These are phyloP conservation scores for Drosophila tanythrix DNA, from an alignment of 2,888 invertebrate genomes.

Conservation along the genomic window DNA sequence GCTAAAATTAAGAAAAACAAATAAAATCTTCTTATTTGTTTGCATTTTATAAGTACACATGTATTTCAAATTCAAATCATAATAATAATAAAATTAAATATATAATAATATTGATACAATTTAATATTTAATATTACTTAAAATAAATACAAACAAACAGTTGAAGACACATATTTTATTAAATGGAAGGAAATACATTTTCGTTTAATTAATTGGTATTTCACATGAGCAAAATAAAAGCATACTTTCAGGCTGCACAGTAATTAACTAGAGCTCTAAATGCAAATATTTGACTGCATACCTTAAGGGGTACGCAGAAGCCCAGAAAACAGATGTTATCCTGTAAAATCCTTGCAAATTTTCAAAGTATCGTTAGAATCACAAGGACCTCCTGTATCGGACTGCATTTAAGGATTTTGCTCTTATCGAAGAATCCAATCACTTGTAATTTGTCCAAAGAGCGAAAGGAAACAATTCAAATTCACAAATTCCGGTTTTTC, in stretches of 20 bases:
- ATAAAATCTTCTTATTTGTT: background rate
- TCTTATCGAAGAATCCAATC: background rate
- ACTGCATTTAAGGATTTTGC: background rate
- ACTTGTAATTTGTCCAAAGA: no score
- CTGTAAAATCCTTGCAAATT: background rate
- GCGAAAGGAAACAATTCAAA: background rate
- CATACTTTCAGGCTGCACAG: background rate
- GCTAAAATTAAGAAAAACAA: background rate
- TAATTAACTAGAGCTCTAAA: background rate
- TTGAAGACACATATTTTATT: background rate
- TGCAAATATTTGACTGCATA: background rate
- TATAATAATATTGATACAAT: background rate
- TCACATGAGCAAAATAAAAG: background rate
- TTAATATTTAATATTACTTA: background rate
- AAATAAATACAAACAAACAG: background rate
- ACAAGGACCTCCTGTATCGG: background rate
- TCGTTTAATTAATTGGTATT: background rate
- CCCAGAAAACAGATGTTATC: no score
- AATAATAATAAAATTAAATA: background rate
- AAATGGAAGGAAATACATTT: background rate
- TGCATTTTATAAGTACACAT: background rate
- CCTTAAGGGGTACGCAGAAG: background rate
- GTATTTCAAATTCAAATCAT: background rate
- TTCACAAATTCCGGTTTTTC: background rate
- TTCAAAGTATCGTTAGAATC: background rate